phyloP scores from a whole-genome alignment of 1,140 invertebrate genomes.

The Polypedilum pembai region DNA sequence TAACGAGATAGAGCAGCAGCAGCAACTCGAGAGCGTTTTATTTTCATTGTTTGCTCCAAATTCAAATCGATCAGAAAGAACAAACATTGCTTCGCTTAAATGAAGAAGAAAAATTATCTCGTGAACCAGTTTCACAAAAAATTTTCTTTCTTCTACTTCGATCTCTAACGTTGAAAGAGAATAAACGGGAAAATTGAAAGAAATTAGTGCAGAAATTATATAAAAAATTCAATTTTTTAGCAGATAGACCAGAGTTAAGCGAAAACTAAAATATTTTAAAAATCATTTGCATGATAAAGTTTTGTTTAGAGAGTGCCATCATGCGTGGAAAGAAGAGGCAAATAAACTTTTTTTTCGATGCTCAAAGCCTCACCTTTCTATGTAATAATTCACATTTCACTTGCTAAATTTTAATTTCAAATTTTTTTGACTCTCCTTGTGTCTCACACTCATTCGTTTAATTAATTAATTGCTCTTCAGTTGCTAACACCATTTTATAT shows the following conservation, averaged over 20 bases:
- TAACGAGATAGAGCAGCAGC: neutral
- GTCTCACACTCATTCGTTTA: neutral
- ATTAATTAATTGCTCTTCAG: neutral
- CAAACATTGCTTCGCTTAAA: neutral
- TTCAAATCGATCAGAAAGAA: neutral
- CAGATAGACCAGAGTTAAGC: neutral
- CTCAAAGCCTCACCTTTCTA: neutral
- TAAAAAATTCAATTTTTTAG: neutral
- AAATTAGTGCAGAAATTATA: neutral
- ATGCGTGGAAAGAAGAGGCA: slow-evolving; percentile 5
- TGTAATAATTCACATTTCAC: neutral
- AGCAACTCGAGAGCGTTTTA: neutral
- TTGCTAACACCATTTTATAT: neutral
- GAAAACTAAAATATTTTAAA: neutral
- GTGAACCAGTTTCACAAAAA: neutral
- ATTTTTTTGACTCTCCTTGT: neutral
- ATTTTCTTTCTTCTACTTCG: neutral
- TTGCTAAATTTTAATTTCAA: neutral
- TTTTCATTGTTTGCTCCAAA: neutral
- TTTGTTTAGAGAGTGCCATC: neutral
- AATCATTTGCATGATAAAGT: slow-evolving; percentile 2
- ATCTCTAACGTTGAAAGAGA: neutral
- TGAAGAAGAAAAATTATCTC: neutral
- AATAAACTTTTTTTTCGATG: slow-evolving; percentile 8
- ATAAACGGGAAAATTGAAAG: neutral